Base-by-base conservation (phyloP, 2,888 invertebrate genomes). In the Leucophora obtusa region DNA sequence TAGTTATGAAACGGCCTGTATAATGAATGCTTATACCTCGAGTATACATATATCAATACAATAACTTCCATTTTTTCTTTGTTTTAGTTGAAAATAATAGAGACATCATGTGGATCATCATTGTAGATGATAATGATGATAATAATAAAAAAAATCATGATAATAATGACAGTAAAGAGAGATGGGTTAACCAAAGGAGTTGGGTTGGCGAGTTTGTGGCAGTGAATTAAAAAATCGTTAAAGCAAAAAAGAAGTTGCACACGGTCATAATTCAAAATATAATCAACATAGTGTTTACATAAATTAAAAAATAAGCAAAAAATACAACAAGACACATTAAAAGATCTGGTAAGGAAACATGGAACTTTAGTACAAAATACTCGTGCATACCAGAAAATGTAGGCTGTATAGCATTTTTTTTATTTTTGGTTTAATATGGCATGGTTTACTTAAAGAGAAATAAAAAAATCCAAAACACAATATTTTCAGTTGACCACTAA, bases 401-500 rank as follows among this genome's bases (percentile, higher is more conserved):
- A 76, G 76, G 76, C 65, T 76, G 80, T 76, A 68, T 58, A 68
- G 43, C 33, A 69, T 68, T 56, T 69, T 60, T 65, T n/a, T 65
- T n/a, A 24, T 59, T 70, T 51, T 56, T 56, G 54, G 60, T 79
- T 68, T 56, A 79, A 71, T 75, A 68, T 38, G 63, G 43, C 63
- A 58, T 63, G 53, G 65, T 59, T 79, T 74, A 79, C 54, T 74
- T 65, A 66, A 54, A 60, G 17, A 70, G 2, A 38, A 33, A 50
- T 28, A 9, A 38, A 38, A 24, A 58, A 21, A 28, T 35, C 33
- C 43, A n/a, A 53, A 47, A 56, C 65, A 60, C 18, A 66, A 65
- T 38, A 79, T 54, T 56, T 79, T 66, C 15, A 1, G 76, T 66
- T 81, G 81, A 81, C 69, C 73, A 69, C 54, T 85, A 87, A 87